Evolutionary conservation across 2,113 vertebrate species (phyloP).

Genomic region (Glaucidium brasilianum): DNA sequence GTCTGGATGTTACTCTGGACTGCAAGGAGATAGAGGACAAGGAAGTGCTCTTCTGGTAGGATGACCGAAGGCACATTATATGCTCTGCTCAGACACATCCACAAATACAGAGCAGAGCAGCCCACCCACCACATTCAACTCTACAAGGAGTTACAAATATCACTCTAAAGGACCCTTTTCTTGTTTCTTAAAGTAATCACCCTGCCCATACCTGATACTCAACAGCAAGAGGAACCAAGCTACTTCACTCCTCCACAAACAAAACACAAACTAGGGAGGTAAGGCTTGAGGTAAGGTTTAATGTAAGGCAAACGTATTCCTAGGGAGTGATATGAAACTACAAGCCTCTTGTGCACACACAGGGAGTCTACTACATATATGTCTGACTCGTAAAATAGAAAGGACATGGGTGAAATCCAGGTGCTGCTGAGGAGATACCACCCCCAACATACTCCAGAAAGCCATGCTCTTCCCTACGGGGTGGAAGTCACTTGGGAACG

Average conservation of each 20-base stretch:
- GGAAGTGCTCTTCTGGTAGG: not conserved
- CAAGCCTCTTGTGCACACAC: not conserved
- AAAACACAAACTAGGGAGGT: not conserved
- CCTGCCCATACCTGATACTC: not conserved
- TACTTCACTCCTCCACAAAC: not conserved
- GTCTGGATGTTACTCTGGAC: not conserved
- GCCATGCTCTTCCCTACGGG: not conserved
- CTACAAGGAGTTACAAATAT: not conserved
- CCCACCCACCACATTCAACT: accelerated
- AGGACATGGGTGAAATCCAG: not conserved
- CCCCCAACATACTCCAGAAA: not conserved
- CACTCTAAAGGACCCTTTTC: not conserved
- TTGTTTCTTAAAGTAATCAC: not conserved
- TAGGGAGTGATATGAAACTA: not conserved
- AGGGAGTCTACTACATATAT: not conserved
- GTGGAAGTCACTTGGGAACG: not conserved
- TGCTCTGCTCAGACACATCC: not conserved
- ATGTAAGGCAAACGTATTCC: not conserved
- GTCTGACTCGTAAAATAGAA: not conserved
- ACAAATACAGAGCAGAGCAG: not conserved
- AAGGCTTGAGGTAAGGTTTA: not conserved
- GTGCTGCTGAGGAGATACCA: not conserved
- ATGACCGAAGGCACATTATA: not conserved
- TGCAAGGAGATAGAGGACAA: not conserved
- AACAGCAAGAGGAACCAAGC: accelerated